Evolutionary conservation across 2,797 vertebrate species (phyloP).

Genomic region (Siniperca undulata): DNA sequence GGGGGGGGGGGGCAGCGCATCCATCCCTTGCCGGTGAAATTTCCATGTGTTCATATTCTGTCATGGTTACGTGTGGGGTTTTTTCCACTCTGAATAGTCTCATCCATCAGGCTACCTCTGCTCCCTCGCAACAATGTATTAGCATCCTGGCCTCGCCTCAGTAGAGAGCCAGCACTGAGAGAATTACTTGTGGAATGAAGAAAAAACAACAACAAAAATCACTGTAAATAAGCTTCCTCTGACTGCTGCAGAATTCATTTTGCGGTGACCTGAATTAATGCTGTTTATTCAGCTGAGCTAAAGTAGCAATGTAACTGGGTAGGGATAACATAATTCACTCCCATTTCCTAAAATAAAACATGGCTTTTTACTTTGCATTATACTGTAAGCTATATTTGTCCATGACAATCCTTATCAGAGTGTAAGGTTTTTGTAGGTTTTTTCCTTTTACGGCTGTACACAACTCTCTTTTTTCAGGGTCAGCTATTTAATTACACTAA

Average conservation of each 20-base stretch:
- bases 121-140: conserved; percentile 66
- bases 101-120: conserved; percentile 73
- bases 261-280: conserved; percentile 68
- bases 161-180: conserved; percentile 51
- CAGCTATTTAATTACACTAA: background rate
- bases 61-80: conserved; percentile 59
- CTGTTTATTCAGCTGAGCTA: conserved; percentile 53
- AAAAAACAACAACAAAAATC: conserved; percentile 17
- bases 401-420: background rate
- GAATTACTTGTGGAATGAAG: conserved; percentile 64
- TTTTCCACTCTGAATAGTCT: conserved; percentile 64
- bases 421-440: background rate
- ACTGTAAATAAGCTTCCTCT: conserved; percentile 62
- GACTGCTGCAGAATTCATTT: conserved; percentile 64
- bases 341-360: conserved; percentile 53
- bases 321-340: conserved; percentile 22
- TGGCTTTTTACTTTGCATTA: conserved; percentile 21
- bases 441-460: background rate
- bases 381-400: conserved; percentile 41
- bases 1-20: conserved; percentile 29
- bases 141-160: conserved; percentile 67
- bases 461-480: background rate
- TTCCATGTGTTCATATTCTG: conserved; percentile 86
- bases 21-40: conserved; percentile 79
- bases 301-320: background rate